Percentiles rank a stretch among this genome's conserved stretches.
phyloP scores from a whole-genome alignment of 2,888 invertebrate genomes.

The Eupsilia transversa region DNA sequence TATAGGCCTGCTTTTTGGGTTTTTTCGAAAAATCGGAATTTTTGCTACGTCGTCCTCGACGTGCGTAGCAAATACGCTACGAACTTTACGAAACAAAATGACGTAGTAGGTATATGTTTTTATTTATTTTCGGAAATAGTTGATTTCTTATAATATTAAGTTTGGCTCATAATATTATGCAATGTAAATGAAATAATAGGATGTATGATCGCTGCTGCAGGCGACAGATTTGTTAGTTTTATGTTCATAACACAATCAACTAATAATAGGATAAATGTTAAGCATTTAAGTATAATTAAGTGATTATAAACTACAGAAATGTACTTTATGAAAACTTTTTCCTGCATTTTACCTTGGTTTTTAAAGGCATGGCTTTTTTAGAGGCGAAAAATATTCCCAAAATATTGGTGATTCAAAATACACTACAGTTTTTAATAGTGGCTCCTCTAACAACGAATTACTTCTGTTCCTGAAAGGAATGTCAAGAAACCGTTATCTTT shows the following conservation, averaged over 20 bases:
- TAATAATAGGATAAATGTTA: neutral
- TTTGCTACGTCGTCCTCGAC: neutral
- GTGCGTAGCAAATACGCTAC: slow-evolving; percentile 11
- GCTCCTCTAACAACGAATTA: neutral
- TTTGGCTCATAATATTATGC: neutral
- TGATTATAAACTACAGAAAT: neutral
- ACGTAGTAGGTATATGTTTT: neutral
- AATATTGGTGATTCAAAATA: slow-evolving; percentile 16
- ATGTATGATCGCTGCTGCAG: neutral
- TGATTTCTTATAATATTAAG: neutral
- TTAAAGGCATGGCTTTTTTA: neutral
- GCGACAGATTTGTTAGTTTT: neutral
- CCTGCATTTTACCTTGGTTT: neutral
- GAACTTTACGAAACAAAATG: neutral
- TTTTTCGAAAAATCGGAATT: neutral
- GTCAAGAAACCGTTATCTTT: neutral
- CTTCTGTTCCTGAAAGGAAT: neutral
- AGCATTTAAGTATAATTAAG: slow-evolving; percentile 16
- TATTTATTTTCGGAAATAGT: slow-evolving; percentile 3
- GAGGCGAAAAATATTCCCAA: neutral
- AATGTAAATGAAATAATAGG: slow-evolving; percentile 2
- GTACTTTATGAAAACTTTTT: neutral
- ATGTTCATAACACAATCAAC: slow-evolving; percentile 4
- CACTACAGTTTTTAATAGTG: neutral
- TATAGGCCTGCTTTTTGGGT: no score